A percentile compares a stretch with the other conserved stretches of the same genome.
These are phyloP conservation scores for Teleogryllus occipitalis DNA, from an alignment of 1,140 invertebrate genomes.

Conservation along the genomic window DNA sequence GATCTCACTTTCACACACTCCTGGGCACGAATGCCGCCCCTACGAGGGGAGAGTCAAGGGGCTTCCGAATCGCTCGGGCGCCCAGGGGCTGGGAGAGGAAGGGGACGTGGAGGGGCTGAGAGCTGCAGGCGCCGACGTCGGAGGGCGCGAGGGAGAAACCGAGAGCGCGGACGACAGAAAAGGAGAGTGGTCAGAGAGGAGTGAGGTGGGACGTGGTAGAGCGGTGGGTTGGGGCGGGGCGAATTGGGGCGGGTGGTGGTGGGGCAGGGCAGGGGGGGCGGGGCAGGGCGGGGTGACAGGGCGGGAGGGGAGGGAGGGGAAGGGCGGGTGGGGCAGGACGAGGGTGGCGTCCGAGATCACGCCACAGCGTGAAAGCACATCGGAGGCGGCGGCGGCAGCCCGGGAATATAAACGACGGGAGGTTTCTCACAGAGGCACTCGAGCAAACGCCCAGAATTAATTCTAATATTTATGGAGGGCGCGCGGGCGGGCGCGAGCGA, in stretches of 20 bases:
- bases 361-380: neutral
- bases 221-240: too few species aligned
- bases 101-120: neutral
- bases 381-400: too few species aligned
- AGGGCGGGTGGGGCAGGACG: neutral
- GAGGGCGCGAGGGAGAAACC: neutral
- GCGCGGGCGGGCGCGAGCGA: neutral
- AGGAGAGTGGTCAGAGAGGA: too few species aligned
- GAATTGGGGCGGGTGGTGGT: too few species aligned
- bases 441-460: conserved; percentile 1
- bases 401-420: neutral
- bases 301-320: neutral
- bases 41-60: neutral
- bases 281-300: neutral
- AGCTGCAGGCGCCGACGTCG: neutral
- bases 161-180: neutral
- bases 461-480: neutral
- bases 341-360: neutral
- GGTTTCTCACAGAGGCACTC: neutral
- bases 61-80: too few species aligned
- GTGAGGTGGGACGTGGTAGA: too few species aligned
- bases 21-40: neutral
- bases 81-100: neutral
- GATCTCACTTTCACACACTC: neutral
- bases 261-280: too few species aligned